A percentile compares a stretch with the other conserved stretches of the same genome.
Evolutionary conservation across 2,113 vertebrate genomes (phyloP).

Genomic region (Lepus timidus): DNA sequence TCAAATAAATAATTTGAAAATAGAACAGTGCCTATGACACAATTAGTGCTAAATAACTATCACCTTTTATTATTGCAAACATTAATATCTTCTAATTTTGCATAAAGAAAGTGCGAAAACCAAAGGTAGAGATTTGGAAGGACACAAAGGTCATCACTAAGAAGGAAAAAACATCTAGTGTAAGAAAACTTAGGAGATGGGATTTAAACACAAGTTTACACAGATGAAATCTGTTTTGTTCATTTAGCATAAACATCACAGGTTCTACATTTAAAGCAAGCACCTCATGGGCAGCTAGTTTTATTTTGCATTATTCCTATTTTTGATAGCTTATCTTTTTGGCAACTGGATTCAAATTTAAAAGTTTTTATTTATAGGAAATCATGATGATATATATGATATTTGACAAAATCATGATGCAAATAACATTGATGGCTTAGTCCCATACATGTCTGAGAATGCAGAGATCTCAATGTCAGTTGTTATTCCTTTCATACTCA

Average conservation of each 20-base stretch:
- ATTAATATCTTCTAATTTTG: neutral
- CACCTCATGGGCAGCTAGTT: neutral
- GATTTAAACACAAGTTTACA: neutral
- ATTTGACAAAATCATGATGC: neutral
- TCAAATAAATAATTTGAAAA: neutral
- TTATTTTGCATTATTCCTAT: neutral
- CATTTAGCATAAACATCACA: neutral
- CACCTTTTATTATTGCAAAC: neutral
- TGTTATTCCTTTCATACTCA: neutral
- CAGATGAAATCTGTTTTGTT: neutral
- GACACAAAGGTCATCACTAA: neutral
- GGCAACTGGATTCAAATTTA: constrained; percentile 6
- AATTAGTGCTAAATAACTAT: neutral
- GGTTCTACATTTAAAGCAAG: neutral
- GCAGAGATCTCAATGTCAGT: neutral
- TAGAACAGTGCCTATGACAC: neutral
- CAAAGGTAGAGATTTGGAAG: neutral
- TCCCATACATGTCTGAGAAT: neutral
- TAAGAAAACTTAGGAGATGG: neutral
- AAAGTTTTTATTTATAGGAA: constrained; percentile 15
- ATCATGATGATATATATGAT: neutral
- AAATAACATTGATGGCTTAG: neutral
- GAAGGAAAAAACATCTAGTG: neutral
- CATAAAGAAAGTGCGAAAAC: neutral
- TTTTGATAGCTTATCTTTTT: neutral